These are phyloP conservation scores for Hydrozoanthus gracilis DNA, from an alignment of 92 coral and sea anemone genomes.

Conservation along the genomic window DNA sequence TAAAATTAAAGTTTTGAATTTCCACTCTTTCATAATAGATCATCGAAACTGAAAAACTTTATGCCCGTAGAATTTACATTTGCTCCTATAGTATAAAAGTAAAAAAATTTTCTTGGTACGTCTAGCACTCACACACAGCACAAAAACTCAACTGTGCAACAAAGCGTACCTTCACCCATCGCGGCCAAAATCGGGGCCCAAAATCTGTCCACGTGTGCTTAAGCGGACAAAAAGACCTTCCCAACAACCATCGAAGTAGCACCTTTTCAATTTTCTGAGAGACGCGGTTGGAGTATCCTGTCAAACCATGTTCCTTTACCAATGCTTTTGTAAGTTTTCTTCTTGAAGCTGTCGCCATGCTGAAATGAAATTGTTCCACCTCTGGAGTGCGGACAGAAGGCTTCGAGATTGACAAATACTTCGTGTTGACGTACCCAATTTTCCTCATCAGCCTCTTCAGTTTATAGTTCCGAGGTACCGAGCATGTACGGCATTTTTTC, in stretches of 20 bases:
- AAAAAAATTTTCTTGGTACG: too few relatives aligned
- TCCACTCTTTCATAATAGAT: too few relatives aligned
- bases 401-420: slow-evolving; percentile 22
- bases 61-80: neutral
- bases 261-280: slow-evolving; percentile 52
- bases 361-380: slow-evolving; percentile 6
- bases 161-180: slow-evolving; percentile 74
- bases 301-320: neutral
- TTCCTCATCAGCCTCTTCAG: slow-evolving; percentile 35
- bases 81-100: neutral
- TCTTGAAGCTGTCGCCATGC: slow-evolving; percentile 15
- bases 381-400: slow-evolving; percentile 23
- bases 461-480: slow-evolving; percentile 30
- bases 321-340: slow-evolving; percentile 22
- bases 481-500: slow-evolving; percentile 33
- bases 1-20: too few relatives aligned
- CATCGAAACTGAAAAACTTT: too few relatives aligned
- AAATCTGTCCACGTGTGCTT: slow-evolving; percentile 71
- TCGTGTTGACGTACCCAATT: slow-evolving; percentile 27
- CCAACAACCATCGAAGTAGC: slow-evolving; percentile 73
- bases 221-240: slow-evolving; percentile 70
- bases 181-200: slow-evolving; percentile 81
- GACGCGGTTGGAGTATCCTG: slow-evolving; percentile 16
- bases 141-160: neutral
- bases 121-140: neutral